A percentile compares a stretch with the other conserved stretches of the same genome.
Evolutionary conservation across 2,888 invertebrate genomes (phyloP).

Genomic region (Nemotelus nigrinus): DNA sequence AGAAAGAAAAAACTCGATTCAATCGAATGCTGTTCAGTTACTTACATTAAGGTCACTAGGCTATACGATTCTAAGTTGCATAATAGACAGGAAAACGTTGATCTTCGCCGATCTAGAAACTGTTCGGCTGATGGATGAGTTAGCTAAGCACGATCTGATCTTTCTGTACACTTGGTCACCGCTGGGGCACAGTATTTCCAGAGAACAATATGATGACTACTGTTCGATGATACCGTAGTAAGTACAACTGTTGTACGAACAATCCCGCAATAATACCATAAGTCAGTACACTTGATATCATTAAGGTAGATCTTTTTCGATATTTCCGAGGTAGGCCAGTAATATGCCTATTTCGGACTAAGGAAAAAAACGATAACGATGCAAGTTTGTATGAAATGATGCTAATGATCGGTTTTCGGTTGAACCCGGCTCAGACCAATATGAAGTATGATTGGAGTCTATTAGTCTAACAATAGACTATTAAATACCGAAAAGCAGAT

Average conservation of each 20-base stretch:
- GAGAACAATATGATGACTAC: too few species aligned
- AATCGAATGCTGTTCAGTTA: background rate
- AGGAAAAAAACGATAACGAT: background rate
- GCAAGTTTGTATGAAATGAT: background rate
- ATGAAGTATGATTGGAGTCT: background rate
- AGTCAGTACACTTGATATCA: constrained; percentile 20
- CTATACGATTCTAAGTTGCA: constrained; percentile 29
- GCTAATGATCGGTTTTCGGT: background rate
- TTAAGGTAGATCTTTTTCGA: background rate
- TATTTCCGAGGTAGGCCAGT: background rate
- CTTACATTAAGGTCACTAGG: constrained; percentile 29
- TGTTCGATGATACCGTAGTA: background rate
- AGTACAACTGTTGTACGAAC: background rate
- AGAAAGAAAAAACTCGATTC: background rate
- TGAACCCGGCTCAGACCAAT: background rate
- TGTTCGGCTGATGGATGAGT: background rate
- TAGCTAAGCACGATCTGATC: background rate
- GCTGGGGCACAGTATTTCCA: background rate
- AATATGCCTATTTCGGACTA: background rate
- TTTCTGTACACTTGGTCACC: background rate
- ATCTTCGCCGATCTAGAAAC: constrained; percentile 7
- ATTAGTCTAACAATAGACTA: background rate
- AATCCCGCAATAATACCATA: background rate
- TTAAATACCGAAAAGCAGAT: too few species aligned
- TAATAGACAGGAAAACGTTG: constrained; percentile 33